phyloP scores from a whole-genome alignment of 2,797 vertebrate genomes.

The Parotocinclus haroldoi region DNA sequence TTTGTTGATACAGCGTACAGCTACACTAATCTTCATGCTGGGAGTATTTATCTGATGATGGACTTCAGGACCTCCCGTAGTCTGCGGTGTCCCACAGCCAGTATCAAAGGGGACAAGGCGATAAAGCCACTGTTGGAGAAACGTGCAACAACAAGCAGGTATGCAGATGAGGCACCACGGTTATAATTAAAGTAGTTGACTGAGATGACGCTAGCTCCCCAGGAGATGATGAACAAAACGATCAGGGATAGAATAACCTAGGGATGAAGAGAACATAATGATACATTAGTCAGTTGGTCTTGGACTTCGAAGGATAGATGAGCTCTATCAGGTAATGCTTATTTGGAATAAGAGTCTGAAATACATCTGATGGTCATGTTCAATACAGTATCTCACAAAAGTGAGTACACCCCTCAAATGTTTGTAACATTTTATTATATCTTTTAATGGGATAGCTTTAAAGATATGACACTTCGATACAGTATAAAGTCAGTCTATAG shows the following conservation, averaged over 20 bases:
- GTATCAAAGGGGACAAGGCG: constrained; percentile 69
- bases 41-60: neutral
- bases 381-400: too few relatives aligned
- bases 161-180: constrained; percentile 53
- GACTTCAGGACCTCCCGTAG: constrained; percentile 66
- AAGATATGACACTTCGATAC: too few relatives aligned
- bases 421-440: too few relatives aligned
- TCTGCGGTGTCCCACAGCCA: constrained; percentile 70
- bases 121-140: constrained; percentile 74
- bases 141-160: constrained; percentile 69
- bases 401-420: too few relatives aligned
- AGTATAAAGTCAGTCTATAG: too few relatives aligned
- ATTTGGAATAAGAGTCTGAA: too few relatives aligned
- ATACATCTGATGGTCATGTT: too few relatives aligned
- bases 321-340: too few relatives aligned
- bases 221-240: constrained; percentile 72
- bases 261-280: neutral
- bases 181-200: constrained; percentile 80
- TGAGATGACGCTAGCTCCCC: constrained; percentile 76
- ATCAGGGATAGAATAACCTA: constrained; percentile 75
- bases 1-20: too few relatives aligned
- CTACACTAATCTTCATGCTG: too few relatives aligned
- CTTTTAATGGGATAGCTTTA: too few relatives aligned
- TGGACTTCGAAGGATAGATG: too few relatives aligned
- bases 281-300: neutral